phyloP scores from a whole-genome alignment of 2,797 vertebrate genomes.

The Buceros bicornis region DNA sequence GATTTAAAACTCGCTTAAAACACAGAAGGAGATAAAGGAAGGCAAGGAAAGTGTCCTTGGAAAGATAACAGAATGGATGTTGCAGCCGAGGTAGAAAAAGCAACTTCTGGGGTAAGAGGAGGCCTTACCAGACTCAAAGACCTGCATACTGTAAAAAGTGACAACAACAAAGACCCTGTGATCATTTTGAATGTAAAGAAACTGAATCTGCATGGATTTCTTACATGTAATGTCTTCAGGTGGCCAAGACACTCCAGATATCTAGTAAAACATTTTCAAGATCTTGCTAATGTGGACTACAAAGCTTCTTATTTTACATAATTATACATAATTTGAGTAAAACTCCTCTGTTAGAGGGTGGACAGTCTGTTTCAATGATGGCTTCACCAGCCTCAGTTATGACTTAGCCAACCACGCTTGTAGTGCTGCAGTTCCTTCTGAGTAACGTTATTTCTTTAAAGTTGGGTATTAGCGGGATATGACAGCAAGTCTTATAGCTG shows the following conservation, averaged over 20 bases:
- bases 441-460: neutral
- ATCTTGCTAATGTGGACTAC: neutral
- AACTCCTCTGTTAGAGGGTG: neutral
- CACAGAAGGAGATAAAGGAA: neutral
- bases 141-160: neutral
- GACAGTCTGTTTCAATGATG: neutral
- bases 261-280: neutral
- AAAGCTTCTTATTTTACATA: neutral
- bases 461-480: neutral
- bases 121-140: neutral
- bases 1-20: conserved; percentile 6
- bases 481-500: neutral
- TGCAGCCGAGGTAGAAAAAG: neutral
- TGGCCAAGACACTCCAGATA: neutral
- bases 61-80: neutral
- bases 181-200: neutral
- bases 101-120: neutral
- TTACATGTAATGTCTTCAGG: neutral
- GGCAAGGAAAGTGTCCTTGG: neutral
- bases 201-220: neutral
- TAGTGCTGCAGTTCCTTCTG: neutral
- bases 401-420: neutral
- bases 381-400: neutral
- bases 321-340: neutral
- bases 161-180: neutral